Percentiles rank a stretch among this genome's conserved stretches.
Evolutionary conservation across 2,113 vertebrate genomes (phyloP).

Genomic region (Pelecanus crispus): DNA sequence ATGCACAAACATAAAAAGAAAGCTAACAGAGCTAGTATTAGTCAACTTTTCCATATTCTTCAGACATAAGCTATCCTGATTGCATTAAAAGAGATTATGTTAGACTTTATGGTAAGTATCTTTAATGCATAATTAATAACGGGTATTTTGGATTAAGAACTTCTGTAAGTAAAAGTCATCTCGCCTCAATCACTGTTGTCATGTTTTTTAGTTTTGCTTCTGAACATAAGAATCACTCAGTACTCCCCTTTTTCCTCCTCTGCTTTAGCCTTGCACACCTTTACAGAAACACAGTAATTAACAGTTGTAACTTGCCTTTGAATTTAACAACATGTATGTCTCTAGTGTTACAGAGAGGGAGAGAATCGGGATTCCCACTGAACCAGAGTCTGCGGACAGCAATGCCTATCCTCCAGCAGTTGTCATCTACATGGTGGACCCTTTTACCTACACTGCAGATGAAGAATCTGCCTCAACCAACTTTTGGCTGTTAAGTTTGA

Average conservation of each 20-base stretch:
- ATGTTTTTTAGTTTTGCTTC: neutral
- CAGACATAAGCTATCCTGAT: neutral
- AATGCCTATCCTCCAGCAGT: conserved; percentile 87
- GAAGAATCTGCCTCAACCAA: conserved; percentile 85
- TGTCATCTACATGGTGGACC: conserved; percentile 94
- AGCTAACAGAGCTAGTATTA: neutral
- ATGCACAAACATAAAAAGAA: neutral
- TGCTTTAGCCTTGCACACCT: neutral
- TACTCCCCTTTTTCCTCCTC: neutral
- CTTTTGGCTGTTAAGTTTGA: conserved; percentile 90
- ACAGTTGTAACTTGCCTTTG: neutral
- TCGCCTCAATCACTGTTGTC: neutral
- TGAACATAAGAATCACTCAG: neutral
- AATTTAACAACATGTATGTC: neutral
- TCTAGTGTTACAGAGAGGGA: conserved; percentile 84
- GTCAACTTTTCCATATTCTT: neutral
- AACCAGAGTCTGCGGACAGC: conserved; percentile 84
- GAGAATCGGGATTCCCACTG: conserved; percentile 89
- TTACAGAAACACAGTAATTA: neutral
- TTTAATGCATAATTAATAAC: neutral
- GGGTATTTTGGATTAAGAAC: neutral
- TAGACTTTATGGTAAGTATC: neutral
- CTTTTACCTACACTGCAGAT: conserved; percentile 84
- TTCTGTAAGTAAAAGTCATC: neutral
- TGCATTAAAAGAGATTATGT: neutral